Conservation (phyloP, 2,888 invertebrate species). For the Melieria picta region DNA sequence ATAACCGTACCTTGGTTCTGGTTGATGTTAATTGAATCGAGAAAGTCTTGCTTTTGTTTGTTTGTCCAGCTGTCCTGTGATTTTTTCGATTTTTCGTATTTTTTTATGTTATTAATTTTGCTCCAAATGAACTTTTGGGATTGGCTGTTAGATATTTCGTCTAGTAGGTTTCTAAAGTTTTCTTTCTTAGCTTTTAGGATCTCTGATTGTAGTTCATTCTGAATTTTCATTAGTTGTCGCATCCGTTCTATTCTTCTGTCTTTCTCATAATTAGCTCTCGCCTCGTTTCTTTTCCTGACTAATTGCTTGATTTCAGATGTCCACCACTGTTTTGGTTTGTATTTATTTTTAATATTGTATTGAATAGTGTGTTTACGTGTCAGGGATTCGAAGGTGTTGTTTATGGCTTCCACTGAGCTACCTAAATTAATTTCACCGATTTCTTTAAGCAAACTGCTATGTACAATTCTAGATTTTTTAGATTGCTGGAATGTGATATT, state of each 20-base stretch:
- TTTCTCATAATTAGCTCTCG: constrained; percentile 16
- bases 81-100: constrained; percentile 4
- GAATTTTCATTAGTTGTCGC: no score
- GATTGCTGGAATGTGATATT: neutral
- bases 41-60: no score
- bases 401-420: neutral
- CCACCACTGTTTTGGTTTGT: constrained; percentile 28
- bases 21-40: no score
- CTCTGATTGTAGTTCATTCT: neutral
- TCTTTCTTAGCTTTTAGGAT: neutral
- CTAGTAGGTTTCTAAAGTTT: constrained; percentile 9
- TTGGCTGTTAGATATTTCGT: neutral
- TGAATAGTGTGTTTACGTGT: constrained; percentile 11
- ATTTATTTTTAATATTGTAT: constrained; percentile 13
- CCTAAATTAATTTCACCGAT: neutral
- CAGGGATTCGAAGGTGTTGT: neutral
- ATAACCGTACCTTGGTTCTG: no score
- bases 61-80: neutral
- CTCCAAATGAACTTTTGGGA: neutral
- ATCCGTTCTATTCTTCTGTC: neutral
- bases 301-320: neutral
- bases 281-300: constrained; percentile 16
- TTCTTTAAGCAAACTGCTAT: neutral
- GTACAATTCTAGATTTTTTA: neutral
- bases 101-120: constrained; percentile 15